phyloP scores from a whole-genome alignment of 1,140 invertebrate species.

The Drosophila rufa region DNA sequence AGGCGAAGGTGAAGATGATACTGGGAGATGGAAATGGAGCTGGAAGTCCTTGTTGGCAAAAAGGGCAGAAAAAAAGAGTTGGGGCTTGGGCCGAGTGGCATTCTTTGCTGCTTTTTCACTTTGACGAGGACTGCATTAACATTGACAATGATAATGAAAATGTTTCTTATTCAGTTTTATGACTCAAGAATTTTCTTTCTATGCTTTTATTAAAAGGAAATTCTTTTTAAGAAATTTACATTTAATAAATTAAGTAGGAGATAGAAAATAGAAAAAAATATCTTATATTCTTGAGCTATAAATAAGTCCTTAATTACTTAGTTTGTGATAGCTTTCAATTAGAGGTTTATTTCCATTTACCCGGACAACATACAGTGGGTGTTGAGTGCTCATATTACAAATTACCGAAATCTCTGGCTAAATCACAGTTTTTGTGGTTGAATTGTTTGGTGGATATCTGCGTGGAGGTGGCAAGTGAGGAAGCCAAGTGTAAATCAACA shows the following conservation, averaged over 20 bases:
- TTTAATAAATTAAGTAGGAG: not conserved
- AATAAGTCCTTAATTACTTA: not conserved
- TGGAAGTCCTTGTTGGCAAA: constrained; percentile 18
- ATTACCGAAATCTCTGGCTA: constrained; percentile 2
- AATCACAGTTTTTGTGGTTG: constrained; percentile 49
- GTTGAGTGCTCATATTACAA: not conserved
- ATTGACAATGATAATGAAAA: constrained; percentile 64
- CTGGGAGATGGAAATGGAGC: constrained; percentile 9
- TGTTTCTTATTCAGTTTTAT: constrained; percentile 7
- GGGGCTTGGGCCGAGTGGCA: not conserved
- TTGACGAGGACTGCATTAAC: constrained; percentile 48
- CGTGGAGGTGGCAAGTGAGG: not conserved
- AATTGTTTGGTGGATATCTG: constrained; percentile 27
- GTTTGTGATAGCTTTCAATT: not conserved
- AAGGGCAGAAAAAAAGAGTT: constrained; percentile 2
- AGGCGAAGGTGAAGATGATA: constrained; percentile 18
- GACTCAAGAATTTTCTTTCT: no score
- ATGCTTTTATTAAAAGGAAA: not conserved
- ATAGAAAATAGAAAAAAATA: not conserved
- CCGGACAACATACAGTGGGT: not conserved
- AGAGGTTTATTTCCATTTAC: not conserved
- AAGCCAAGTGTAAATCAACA: constrained; percentile 68
- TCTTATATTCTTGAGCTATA: no score
- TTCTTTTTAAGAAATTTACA: not conserved
- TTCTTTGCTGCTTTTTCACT: constrained; percentile 11